Conservation (phyloP, 2,888 invertebrate genomes). For the Clanis bilineata region DNA sequence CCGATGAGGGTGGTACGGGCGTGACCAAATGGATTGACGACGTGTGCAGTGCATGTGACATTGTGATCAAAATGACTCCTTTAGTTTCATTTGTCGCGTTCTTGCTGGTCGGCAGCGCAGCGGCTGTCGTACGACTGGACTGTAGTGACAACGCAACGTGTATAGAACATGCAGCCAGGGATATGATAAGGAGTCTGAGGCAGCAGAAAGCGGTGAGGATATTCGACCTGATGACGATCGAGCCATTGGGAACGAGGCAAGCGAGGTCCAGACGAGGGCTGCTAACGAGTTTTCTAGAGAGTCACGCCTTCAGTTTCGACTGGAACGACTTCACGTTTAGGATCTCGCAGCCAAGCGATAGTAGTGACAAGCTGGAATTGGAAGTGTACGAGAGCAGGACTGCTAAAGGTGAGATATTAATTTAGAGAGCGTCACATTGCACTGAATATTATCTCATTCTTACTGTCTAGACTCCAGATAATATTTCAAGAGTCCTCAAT, state of each 20-base stretch:
- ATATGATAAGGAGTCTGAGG: conserved; percentile 75
- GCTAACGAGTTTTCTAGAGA: conserved; percentile 70
- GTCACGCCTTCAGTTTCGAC: conserved; percentile 79
- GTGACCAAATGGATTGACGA: conserved; percentile 77
- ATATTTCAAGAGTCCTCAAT: too few relatives aligned
- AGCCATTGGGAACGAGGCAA: conserved; percentile 69
- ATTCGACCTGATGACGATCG: conserved; percentile 80
- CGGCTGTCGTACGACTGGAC: conserved; percentile 63
- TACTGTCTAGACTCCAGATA: too few relatives aligned
- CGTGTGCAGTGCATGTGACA: conserved; percentile 57
- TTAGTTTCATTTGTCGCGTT: conserved; percentile 61
- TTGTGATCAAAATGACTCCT: conserved; percentile 71
- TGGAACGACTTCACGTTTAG: conserved; percentile 79
- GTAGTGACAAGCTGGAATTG: conserved; percentile 72
- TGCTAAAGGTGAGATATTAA: conserved; percentile 60
- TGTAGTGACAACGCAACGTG: conserved; percentile 85
- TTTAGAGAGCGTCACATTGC: background rate
- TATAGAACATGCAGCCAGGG: conserved; percentile 74
- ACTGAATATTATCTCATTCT: background rate
- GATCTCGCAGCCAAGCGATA: conserved; percentile 70
- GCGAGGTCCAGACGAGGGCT: conserved; percentile 63
- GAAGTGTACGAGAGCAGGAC: conserved; percentile 72
- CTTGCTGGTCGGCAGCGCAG: conserved; percentile 55
- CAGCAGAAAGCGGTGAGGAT: conserved; percentile 77
- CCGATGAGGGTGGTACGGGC: conserved; percentile 64